Percentiles rank a stretch among this genome's conserved stretches.
Conservation (phyloP, 2,888 invertebrate genomes). For the Leptura quadrifasciata region DNA sequence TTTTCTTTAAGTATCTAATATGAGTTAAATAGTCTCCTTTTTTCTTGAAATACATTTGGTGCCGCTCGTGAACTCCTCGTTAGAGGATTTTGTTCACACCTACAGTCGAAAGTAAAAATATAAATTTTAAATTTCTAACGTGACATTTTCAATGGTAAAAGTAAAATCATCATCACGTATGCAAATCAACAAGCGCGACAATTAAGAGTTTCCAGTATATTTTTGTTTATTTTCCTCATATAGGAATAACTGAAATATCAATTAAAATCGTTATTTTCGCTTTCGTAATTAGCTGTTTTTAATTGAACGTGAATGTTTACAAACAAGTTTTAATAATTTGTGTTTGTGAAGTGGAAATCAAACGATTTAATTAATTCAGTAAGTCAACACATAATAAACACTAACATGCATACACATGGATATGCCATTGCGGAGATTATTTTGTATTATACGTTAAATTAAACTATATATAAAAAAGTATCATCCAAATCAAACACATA, state of each 20-base stretch:
- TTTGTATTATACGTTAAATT: neutral
- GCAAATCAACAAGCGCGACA: neutral
- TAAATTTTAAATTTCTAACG: no score
- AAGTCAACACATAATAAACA: neutral
- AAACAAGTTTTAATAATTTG: neutral
- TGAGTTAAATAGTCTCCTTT: no score
- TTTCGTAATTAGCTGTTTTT: neutral
- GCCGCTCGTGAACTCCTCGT: no score
- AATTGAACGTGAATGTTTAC: neutral
- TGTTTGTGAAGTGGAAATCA: neutral
- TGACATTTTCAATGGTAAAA: neutral
- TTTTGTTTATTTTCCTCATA: neutral
- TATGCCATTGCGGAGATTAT: neutral
- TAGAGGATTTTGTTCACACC: no score
- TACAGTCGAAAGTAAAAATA: no score
- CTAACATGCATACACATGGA: neutral
- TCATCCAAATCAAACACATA: no score
- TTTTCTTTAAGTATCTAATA: no score
- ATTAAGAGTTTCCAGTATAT: neutral
- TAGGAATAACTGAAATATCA: neutral
- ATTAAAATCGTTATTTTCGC: neutral
- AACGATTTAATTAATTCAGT: constrained; percentile 1
- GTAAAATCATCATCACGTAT: neutral
- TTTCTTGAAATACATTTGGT: no score
- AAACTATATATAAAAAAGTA: neutral